Base-by-base conservation (phyloP, 2,797 vertebrate species). In the Merluccius polli region DNA sequence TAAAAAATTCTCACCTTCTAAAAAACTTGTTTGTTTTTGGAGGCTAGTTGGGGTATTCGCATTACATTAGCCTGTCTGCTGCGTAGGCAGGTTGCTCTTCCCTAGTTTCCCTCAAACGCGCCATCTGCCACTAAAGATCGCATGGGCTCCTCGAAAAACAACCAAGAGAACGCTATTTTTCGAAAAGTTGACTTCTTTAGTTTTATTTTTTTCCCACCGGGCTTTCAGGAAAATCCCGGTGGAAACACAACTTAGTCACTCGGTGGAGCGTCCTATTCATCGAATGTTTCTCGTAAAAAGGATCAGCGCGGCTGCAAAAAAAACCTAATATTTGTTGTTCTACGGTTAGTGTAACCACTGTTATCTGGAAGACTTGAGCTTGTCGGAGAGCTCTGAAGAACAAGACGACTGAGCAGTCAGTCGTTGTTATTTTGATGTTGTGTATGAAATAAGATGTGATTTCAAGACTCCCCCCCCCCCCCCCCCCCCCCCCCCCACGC, bases 401-500 rank as follows among this genome's bases (percentile, higher is more conserved):
- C 36, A 12, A 38, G 4, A 38, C 36, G 11, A 38, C 36, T 38
- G 4, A 6, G 59, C 15, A 7, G 10, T 27, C 59, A 12, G n/a
- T 65, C 2, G 9, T 27, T 35, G n/a, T 33, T 36, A 69, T 76
- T 77, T 48, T 30, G 59, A 63, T 2, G 71, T 24, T 27, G n/a
- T 4, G 24, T 65, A 27, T 27, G 4, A 13, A 27, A 27, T 4
- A 12, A 59, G 52, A 9, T 65, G 24, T 27, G 59, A 65, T 27
- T 59, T 59, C 4, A 59, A 24, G 52, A 59, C 52, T 21, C 21
- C 52, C 16, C 21, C n/a, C 27, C 70, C n/a, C n/a, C n/a, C n/a
- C n/a, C n/a, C n/a, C n/a, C 67, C 72, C 36, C 13, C 72, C 70
- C 76, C 79, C 76, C 59, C 76, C 2, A 48, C 73, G 76, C 36